These are phyloP conservation scores for Diogma glabrata DNA, from an alignment of 2,888 invertebrate genomes.

Conservation along the genomic window DNA sequence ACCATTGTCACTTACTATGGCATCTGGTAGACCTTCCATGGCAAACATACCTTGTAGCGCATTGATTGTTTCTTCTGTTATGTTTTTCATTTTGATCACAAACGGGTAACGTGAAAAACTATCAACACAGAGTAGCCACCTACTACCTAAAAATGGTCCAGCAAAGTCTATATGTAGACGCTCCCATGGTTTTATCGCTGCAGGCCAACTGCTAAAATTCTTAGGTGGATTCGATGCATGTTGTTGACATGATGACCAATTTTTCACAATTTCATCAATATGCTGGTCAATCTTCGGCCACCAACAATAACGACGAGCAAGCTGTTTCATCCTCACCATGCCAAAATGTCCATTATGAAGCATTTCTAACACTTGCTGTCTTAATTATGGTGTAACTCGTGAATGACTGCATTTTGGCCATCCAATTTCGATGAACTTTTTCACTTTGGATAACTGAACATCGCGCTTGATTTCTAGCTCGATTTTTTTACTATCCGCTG, in stretches of 20 bases:
- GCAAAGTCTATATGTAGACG: neutral
- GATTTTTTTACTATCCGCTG: neutral
- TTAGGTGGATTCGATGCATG: neutral
- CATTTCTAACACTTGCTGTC: neutral
- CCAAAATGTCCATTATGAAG: neutral
- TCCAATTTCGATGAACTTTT: neutral
- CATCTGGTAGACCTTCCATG: no score
- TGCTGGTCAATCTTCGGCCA: neutral
- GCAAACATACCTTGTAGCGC: no score
- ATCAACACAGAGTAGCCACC: neutral
- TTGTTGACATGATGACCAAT: neutral
- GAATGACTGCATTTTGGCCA: neutral
- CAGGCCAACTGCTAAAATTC: neutral
- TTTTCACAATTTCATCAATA: neutral
- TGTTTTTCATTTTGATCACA: neutral
- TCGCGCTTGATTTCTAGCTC: neutral
- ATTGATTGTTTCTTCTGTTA: no score
- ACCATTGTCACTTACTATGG: no score
- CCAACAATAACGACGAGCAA: no score
- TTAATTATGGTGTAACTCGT: neutral
- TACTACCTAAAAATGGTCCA: neutral
- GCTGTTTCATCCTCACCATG: neutral
- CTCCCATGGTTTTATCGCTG: neutral
- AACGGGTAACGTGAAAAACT: neutral
- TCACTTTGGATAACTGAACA: neutral